Conservation (phyloP, 2,888 invertebrate species). For the Achlya flavicornis region DNA sequence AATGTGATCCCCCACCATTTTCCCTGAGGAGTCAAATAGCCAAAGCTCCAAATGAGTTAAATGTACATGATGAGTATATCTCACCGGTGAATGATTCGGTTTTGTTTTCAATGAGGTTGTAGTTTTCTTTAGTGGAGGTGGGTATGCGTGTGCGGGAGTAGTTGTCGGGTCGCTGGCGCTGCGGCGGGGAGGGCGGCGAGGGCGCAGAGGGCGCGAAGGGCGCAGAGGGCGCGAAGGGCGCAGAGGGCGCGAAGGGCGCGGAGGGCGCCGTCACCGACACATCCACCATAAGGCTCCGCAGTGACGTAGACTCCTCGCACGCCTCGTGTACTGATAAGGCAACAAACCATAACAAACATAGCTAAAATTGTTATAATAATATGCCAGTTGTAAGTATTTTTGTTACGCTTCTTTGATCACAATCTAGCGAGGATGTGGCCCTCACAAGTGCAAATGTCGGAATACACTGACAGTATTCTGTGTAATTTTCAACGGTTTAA, state of each 20-base stretch:
- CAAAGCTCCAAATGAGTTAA: no score
- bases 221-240: slow-evolving; percentile 35
- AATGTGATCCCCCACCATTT: no score
- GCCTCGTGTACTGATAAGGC: slow-evolving; percentile 43
- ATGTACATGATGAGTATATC: slow-evolving; percentile 11
- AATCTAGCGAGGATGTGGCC: no score
- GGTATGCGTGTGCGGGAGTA: slow-evolving; percentile 63
- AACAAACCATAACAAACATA: background rate
- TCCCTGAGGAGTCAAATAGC: no score
- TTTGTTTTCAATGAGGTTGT: slow-evolving; percentile 58
- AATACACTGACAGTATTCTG: no score
- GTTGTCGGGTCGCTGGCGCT: slow-evolving; percentile 56
- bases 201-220: slow-evolving; percentile 43
- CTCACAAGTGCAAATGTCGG: no score
- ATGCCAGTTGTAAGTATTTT: no score
- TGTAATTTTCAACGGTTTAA: no score
- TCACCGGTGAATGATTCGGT: slow-evolving; percentile 57
- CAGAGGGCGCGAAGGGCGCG: slow-evolving; percentile 38
- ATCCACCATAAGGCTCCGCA: slow-evolving; percentile 60
- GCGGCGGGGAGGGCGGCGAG: slow-evolving; percentile 52
- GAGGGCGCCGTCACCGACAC: slow-evolving; percentile 28
- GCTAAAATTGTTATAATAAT: no score
- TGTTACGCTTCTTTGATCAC: no score
- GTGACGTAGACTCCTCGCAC: slow-evolving; percentile 42
- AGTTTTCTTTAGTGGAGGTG: slow-evolving; percentile 65